phyloP scores from a whole-genome alignment of 2,888 invertebrate genomes.

The Cosmia pyralina region DNA sequence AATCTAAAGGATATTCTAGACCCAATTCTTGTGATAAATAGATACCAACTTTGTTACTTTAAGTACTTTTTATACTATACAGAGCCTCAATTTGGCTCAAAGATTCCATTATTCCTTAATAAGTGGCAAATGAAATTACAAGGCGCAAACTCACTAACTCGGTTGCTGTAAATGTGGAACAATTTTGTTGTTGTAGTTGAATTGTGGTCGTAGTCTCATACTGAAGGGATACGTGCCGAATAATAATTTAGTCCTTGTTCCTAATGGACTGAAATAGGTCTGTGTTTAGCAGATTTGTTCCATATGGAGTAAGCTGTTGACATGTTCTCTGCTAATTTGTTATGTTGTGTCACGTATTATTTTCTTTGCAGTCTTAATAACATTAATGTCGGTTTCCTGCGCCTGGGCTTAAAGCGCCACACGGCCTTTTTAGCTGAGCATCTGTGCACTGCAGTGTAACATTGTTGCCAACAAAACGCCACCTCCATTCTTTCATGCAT shows the following conservation, averaged over 20 bases:
- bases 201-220: conserved; percentile 31
- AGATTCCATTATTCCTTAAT: conserved; percentile 44
- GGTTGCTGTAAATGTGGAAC: conserved; percentile 43
- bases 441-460: no score
- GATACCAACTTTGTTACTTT: not conserved
- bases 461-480: not conserved
- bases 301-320: conserved; percentile 5
- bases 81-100: conserved; percentile 27
- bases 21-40: not conserved
- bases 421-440: no score
- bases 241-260: conserved; percentile 47
- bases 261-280: conserved; percentile 23
- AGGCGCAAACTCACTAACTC: conserved; percentile 44
- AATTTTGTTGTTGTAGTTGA: conserved; percentile 47
- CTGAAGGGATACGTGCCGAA: conserved; percentile 43
- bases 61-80: conserved; percentile 5
- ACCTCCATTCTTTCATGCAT: conserved; percentile 27
- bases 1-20: not conserved
- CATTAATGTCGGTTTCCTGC: no score
- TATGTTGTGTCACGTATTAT: not conserved
- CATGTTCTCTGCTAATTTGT: conserved; percentile 1
- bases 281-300: conserved; percentile 27
- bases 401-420: no score
- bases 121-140: conserved; percentile 46
- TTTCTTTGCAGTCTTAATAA: not conserved